Evolutionary conservation across 2,797 vertebrate genomes (phyloP), one percentile per base, ranked within the genome.

Genomic region (Hapalemur alaotrensis): DNA sequence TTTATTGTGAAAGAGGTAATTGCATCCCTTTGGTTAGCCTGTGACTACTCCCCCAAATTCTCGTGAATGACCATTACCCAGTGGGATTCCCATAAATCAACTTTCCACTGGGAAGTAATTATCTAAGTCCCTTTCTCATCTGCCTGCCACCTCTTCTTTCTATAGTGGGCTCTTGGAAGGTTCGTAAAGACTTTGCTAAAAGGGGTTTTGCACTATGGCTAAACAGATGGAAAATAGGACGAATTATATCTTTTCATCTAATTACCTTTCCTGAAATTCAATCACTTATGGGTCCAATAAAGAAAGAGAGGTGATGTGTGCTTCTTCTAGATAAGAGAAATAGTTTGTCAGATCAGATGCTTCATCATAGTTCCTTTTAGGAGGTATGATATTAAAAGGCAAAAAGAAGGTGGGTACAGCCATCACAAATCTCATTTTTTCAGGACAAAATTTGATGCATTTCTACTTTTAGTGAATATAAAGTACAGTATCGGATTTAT

Each of bases 61-160:
- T 82, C 82, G 4, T 95, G 92, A 86, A 4, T 97, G 86, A 76
- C 85, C 96, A 46, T 61, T 86, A n/a, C 91, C 96, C 86, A 72
- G 82, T 93, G 65, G 52, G 93, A 14, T 90, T 97, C 69, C 2
- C 70, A 89, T 63, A 92, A 79, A 79, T 97, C 97, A 92, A 3
- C 73, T 98, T 97, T 96, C 72, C 96, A 86, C 76, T 93, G 81
- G 92, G 85, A 97, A 96, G 96, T 76, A 94, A 32, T 98, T 97
- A 96, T 80, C 94, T 59, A 93, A 97, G 86, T 72, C 95, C 41
- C 50, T 46, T 89, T 97, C 76, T 11, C 96, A 95, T 81, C 90
- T 91, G 72, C 95, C 85, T 91, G 73, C 95, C 85, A 69, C 89
- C 76, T 97, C 89, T 97, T 81, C 67, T 69, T 90, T 95, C 81